Conservation (phyloP, 2,888 invertebrate species). For the Ectemnius lituratus region DNA sequence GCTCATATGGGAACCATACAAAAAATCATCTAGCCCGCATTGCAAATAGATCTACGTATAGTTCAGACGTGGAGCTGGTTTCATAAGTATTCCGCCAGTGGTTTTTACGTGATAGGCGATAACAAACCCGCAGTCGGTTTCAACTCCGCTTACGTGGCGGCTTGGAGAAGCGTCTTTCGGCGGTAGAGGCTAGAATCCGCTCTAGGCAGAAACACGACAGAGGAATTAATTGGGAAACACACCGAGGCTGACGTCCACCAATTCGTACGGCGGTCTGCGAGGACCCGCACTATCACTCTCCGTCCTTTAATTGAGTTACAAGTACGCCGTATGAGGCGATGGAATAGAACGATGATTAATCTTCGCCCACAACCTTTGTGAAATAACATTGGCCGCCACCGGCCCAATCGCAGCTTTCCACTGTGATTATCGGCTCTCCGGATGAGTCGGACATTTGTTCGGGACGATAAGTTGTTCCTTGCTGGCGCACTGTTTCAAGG, state of each 20-base stretch:
- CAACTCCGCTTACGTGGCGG: no score
- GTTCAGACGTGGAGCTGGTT: no score
- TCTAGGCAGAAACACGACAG: neutral
- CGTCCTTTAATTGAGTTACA: conserved; percentile 42
- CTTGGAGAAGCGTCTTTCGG: no score
- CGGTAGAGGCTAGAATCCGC: no score
- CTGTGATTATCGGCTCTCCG: neutral
- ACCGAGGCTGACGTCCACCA: conserved; percentile 29
- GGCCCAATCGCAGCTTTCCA: neutral
- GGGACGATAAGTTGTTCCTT: neutral
- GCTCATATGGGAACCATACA: no score
- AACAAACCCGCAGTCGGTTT: no score
- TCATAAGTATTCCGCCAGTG: no score
- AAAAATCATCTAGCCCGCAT: no score
- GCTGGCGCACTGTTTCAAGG: neutral
- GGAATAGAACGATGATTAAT: conserved; percentile 19
- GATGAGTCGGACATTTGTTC: neutral
- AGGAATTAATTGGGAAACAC: conserved; percentile 49
- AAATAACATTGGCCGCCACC: neutral
- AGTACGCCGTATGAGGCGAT: conserved; percentile 22
- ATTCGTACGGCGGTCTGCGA: conserved; percentile 33
- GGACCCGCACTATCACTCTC: conserved; percentile 44
- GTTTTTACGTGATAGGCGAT: no score
- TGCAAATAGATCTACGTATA: no score
- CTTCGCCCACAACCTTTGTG: neutral